Conservation (phyloP, 2,888 invertebrate species). For the Chouioia cunea region DNA sequence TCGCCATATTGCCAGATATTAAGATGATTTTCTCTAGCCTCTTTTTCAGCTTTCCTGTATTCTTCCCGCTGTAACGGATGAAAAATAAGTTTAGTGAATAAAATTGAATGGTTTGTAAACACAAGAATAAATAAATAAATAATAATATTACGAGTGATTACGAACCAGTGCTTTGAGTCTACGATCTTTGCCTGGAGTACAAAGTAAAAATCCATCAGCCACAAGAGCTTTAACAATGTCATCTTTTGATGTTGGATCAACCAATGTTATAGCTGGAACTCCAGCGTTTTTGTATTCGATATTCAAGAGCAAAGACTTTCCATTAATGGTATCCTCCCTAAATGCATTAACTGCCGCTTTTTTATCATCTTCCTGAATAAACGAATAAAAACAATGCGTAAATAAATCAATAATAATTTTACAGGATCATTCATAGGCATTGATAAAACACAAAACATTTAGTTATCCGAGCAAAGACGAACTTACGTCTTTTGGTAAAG, state of each 20-base stretch:
- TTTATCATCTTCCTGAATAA: slow-evolving; percentile 77
- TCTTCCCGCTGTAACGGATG: slow-evolving; percentile 73
- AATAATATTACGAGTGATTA: slow-evolving; percentile 30
- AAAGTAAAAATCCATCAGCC: slow-evolving; percentile 86
- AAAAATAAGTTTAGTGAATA: slow-evolving; percentile 1
- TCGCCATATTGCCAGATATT: slow-evolving; percentile 99
- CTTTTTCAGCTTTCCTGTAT: slow-evolving; percentile 87
- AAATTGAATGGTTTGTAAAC: background rate
- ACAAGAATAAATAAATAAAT: background rate
- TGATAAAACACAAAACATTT: slow-evolving; percentile 55
- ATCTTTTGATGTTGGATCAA: slow-evolving; percentile 74
- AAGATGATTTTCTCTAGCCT: slow-evolving; percentile 86
- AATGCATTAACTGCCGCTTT: slow-evolving; percentile 78
- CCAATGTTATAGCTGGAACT: slow-evolving; percentile 73
- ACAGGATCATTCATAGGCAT: background rate
- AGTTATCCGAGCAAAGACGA: background rate
- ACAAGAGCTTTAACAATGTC: slow-evolving; percentile 85
- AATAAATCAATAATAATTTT: slow-evolving; percentile 2
- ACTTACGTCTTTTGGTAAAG: slow-evolving; percentile 86
- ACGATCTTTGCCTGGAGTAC: slow-evolving; percentile 84
- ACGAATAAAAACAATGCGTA: background rate
- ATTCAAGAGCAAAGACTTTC: slow-evolving; percentile 85
- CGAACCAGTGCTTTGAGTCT: slow-evolving; percentile 82
- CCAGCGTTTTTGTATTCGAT: slow-evolving; percentile 79
- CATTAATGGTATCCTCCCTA: slow-evolving; percentile 73